Base-by-base conservation (phyloP, 2,113 vertebrate genomes). In the Myocastor coypus region DNA sequence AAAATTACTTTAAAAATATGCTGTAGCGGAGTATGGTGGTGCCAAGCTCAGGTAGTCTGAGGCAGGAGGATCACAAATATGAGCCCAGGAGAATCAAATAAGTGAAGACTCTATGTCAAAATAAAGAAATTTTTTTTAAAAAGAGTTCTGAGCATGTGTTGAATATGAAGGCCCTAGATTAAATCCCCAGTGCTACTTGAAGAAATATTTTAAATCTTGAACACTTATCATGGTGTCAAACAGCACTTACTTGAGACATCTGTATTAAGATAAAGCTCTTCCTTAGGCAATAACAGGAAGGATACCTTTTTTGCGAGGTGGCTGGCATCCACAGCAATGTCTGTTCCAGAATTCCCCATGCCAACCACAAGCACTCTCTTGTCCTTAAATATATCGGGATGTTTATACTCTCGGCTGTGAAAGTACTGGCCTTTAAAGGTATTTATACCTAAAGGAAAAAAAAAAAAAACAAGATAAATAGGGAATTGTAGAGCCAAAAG, bases 351-450 rank as follows among this genome's bases (percentile, higher is more conserved):
- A 95, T 99, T 99, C 5, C 99, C 99, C 97, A 98, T 98, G 85
- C 99, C 99, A 5, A 99, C 96, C 82, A 99, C 98, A 2, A 99
- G 98, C 71, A 99, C 98, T 0, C 63, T 98, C 97, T 99, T 99
- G 89, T 99, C 99, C 86, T 97, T 98, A 97, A 98, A 99, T 69
- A 97, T 7, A 0, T 98, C 97, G 0, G 99, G 98, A 61, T 98
- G 97, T 97, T 99, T 99, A 96, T 99, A 99, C 14, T 99, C 97
- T 93, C 97, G 98, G 95, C 99, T 99, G 95, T 99, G 99, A 86
- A 98, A 98, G 91, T 98, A 98, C 50, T 97, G 97, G 14, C 99
- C 99, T 92, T 94, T 96, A 95, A 99, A 99, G 0, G 66, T 98
- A 52, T 99, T 97, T 1, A 99, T 98, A 63, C 99, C 99, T 99